Evolutionary conservation across 1,140 invertebrate species (phyloP).

Genomic region (Luehdorfia chinensis): DNA sequence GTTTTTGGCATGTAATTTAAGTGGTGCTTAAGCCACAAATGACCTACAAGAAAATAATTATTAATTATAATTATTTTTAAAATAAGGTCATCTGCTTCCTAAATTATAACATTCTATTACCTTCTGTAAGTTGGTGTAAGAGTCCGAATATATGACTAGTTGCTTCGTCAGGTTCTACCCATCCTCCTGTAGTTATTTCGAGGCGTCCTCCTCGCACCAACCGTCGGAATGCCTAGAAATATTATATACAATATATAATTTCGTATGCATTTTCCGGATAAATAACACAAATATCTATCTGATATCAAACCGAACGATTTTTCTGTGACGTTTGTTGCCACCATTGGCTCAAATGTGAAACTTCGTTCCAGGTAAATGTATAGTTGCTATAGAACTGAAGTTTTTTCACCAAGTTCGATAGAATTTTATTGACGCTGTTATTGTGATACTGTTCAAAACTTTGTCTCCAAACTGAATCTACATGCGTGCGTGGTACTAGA

Average conservation of each 20-base stretch:
- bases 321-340: conserved; percentile 80
- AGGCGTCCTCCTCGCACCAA: conserved; percentile 86
- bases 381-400: conserved; percentile 86
- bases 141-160: conserved; percentile 91
- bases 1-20: conserved; percentile 82
- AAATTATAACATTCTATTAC: conserved; percentile 29
- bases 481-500: conserved; percentile 44
- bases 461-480: conserved; percentile 52
- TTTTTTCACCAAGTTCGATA: conserved; percentile 87
- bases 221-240: conserved; percentile 77
- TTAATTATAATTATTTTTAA: no score
- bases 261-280: no score
- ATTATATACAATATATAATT: no score
- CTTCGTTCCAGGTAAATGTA: conserved; percentile 96
- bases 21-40: conserved; percentile 87
- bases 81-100: no score
- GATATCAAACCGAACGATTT: conserved; percentile 41
- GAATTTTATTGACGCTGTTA: conserved; percentile 41
- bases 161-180: conserved; percentile 97
- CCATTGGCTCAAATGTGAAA: conserved; percentile 94
- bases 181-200: conserved; percentile 94
- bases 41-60: conserved; percentile 77
- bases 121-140: conserved; percentile 95
- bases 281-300: background rate
- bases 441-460: conserved; percentile 49